phyloP scores from a whole-genome alignment of 2,113 vertebrate genomes.

The Craseonycteris thonglongyai region DNA sequence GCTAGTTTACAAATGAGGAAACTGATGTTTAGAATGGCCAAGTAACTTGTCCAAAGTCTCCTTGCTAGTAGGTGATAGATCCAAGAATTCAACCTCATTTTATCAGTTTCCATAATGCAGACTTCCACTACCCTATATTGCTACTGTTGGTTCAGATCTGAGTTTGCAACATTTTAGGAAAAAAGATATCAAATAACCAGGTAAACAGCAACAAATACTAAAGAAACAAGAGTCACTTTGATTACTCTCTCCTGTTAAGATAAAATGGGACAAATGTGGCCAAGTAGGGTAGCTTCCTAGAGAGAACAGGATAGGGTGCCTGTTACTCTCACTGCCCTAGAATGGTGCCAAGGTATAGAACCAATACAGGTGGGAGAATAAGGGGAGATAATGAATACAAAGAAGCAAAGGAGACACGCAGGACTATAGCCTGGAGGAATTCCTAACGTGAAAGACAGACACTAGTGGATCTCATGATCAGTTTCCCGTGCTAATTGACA shows the following conservation, averaged over 20 bases:
- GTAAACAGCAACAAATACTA: background rate
- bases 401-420: background rate
- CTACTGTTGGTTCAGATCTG: background rate
- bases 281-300: background rate
- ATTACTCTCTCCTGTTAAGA: background rate
- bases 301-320: background rate
- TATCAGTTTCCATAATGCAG: conserved; percentile 1
- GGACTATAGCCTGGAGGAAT: background rate
- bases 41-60: background rate
- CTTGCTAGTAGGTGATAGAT: background rate
- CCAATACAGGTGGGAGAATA: background rate
- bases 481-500: background rate
- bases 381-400: background rate
- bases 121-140: background rate
- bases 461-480: background rate
- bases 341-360: background rate
- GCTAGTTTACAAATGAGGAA: conserved; percentile 1
- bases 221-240: background rate
- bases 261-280: background rate
- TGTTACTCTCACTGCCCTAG: background rate
- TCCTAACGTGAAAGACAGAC: background rate
- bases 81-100: background rate
- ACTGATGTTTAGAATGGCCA: background rate
- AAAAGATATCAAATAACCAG: background rate
- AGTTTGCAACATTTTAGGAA: background rate